phyloP scores from a whole-genome alignment of 1,140 invertebrate genomes.

The Meloidogyne exigua region DNA sequence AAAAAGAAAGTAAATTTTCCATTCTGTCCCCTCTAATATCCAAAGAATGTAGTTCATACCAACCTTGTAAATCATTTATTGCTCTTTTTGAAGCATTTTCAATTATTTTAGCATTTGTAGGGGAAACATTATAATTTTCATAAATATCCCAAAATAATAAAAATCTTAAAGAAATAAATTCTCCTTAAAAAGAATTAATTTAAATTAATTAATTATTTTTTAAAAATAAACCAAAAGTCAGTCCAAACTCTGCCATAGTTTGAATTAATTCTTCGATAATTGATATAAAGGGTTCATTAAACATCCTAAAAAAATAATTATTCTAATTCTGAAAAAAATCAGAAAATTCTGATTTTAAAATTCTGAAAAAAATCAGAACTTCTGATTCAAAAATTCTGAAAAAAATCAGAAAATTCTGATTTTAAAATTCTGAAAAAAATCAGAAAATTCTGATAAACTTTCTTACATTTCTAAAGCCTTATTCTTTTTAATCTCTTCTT shows the following conservation, averaged over 20 bases:
- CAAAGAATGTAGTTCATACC: constrained; percentile 40
- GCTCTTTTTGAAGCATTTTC: constrained; percentile 39
- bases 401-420: too few relatives aligned
- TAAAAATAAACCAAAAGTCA: constrained; percentile 32
- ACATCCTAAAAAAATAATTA: constrained; percentile 35
- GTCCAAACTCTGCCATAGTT: constrained; percentile 32
- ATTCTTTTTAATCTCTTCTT: neutral
- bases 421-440: too few relatives aligned
- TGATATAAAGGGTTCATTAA: constrained; percentile 21
- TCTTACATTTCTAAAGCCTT: neutral
- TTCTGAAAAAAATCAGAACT: too few relatives aligned
- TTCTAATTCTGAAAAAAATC: too few relatives aligned
- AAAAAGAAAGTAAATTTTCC: neutral
- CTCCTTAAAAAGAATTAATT: constrained; percentile 34
- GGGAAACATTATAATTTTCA: constrained; percentile 23
- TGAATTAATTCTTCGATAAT: constrained; percentile 42
- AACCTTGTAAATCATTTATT: constrained; percentile 48
- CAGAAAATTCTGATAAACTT: too few relatives aligned
- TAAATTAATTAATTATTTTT: neutral
- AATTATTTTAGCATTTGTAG: neutral
- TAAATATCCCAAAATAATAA: constrained; percentile 55
- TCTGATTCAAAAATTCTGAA: too few relatives aligned
- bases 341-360: too few relatives aligned
- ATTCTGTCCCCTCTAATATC: constrained; percentile 3
- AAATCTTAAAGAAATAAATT: constrained; percentile 54